Percentiles rank a stretch among this genome's conserved stretches.
phyloP scores from a whole-genome alignment of 2,113 vertebrate species.

The Scomber japonicus region DNA sequence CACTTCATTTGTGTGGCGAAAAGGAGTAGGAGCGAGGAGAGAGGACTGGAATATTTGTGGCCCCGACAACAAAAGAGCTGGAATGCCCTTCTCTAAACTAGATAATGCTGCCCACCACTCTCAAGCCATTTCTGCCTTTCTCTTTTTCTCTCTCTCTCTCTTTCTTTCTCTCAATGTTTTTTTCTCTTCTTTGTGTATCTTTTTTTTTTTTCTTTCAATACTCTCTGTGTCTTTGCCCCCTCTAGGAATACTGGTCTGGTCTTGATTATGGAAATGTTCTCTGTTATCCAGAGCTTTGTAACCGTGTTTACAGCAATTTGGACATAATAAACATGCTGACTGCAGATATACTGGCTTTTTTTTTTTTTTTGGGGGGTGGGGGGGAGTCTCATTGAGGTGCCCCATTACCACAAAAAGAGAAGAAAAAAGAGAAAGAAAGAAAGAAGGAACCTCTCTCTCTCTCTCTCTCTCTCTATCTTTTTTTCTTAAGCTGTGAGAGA shows the following conservation, averaged over 20 bases:
- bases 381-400: constrained; percentile 1
- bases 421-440: no score
- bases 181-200: constrained; percentile 6
- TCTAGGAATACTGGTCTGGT: constrained; percentile 41
- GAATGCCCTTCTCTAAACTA: constrained; percentile 66
- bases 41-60: constrained; percentile 70
- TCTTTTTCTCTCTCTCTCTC: not conserved
- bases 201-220: not conserved
- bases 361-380: no score
- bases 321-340: constrained; percentile 50
- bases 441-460: no score
- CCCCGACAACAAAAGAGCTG: constrained; percentile 62
- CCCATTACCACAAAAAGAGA: not conserved
- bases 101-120: constrained; percentile 52
- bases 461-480: no score
- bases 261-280: constrained; percentile 41
- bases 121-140: constrained; percentile 12
- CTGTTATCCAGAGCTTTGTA: constrained; percentile 36
- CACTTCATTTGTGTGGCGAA: constrained; percentile 44
- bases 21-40: constrained; percentile 44
- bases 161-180: not conserved
- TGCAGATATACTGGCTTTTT: constrained; percentile 20
- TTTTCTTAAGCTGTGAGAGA: no score
- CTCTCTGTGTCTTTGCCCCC: not conserved
- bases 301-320: constrained; percentile 48